These are phyloP conservation scores for Glyphotaelius pellucidus DNA, from an alignment of 2,888 invertebrate species.

Conservation along the genomic window DNA sequence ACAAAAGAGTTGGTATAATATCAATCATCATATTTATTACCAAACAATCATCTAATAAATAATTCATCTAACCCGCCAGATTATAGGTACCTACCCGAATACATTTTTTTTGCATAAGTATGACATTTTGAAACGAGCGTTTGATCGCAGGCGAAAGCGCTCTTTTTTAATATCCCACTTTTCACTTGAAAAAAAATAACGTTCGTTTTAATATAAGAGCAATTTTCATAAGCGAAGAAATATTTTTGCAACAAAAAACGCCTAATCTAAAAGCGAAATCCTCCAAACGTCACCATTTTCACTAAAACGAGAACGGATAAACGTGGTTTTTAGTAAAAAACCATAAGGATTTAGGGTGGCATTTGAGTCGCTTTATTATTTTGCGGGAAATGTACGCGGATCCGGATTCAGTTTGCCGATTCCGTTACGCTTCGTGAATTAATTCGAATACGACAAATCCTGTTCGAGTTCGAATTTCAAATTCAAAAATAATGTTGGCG, in stretches of 20 bases:
- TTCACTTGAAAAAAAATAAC: no score
- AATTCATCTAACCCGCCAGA: no score
- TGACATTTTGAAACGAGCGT: no score
- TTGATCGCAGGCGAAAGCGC: no score
- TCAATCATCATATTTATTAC: no score
- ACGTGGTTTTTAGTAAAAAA: slow-evolving; percentile 21
- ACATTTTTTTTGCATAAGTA: no score
- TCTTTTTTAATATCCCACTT: no score
- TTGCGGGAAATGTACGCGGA: neutral
- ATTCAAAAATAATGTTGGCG: slow-evolving; percentile 8
- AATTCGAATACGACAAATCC: slow-evolving; percentile 27
- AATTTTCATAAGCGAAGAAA: neutral
- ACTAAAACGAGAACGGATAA: neutral
- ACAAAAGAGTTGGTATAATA: no score
- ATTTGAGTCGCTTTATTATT: neutral
- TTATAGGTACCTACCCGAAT: no score
- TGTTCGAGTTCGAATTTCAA: slow-evolving; percentile 2
- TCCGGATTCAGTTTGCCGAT: neutral
- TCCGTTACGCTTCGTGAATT: slow-evolving; percentile 13
- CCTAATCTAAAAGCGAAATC: neutral
- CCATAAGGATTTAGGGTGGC: neutral
- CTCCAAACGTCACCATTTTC: neutral
- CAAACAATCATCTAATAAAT: no score
- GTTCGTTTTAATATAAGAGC: neutral
- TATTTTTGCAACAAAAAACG: neutral